Evolutionary conservation across 1,140 invertebrate genomes (phyloP).

Genomic region (Drosophila tani): DNA sequence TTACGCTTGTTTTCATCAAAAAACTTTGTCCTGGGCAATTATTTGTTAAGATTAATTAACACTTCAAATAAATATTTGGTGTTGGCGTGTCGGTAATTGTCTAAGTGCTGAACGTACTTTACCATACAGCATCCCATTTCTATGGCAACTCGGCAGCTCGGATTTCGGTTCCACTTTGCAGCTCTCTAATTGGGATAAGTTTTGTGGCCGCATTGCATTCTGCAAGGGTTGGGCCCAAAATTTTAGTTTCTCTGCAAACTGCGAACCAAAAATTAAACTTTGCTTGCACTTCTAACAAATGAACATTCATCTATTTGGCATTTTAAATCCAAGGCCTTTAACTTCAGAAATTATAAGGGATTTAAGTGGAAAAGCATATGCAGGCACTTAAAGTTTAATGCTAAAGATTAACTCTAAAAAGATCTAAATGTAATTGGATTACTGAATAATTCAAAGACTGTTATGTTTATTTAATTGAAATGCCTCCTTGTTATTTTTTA

Average conservation of each 20-base stretch:
- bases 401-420: background rate
- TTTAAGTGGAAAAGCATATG: too few species aligned
- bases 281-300: slow-evolving; percentile 16
- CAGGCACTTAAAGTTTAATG: background rate
- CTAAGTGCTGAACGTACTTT: slow-evolving; percentile 41
- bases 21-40: slow-evolving; percentile 77
- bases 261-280: slow-evolving; percentile 25
- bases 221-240: slow-evolving; percentile 2
- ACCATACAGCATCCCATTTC: slow-evolving; percentile 18
- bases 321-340: background rate
- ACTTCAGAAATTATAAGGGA: slow-evolving; percentile 10
- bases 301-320: slow-evolving; percentile 1
- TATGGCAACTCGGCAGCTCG: slow-evolving; percentile 5
- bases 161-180: slow-evolving; percentile 6
- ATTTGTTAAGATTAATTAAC: slow-evolving; percentile 83
- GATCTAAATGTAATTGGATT: background rate
- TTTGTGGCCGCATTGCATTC: slow-evolving; percentile 18
- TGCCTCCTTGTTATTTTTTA: background rate
- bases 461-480: background rate
- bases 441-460: too few species aligned
- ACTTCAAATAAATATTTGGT: slow-evolving; percentile 81
- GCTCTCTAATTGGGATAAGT: slow-evolving; percentile 45
- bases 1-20: slow-evolving; percentile 82
- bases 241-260: slow-evolving; percentile 8
- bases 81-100: slow-evolving; percentile 68